Base-by-base conservation (phyloP, 2,113 vertebrate genomes). In the Lipotes vexillifer region DNA sequence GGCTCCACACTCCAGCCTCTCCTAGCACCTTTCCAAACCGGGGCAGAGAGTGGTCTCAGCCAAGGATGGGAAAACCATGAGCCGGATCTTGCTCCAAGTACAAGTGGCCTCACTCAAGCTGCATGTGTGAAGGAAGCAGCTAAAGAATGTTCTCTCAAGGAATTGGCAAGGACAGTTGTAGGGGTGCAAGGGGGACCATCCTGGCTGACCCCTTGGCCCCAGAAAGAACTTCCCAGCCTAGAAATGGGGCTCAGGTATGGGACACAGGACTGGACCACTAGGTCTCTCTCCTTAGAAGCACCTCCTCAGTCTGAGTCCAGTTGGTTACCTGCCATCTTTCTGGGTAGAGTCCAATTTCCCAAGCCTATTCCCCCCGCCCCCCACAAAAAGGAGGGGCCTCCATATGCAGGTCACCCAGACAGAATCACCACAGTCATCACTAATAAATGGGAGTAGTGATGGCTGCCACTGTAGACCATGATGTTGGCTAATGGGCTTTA, bases 351-450 rank as follows among this genome's bases (percentile, higher is more conserved):
- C 59, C 31, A 18, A 55, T 82, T 63, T 88, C 41, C 33, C 57
- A 94, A 74, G 95, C 12, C 12, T 59, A 49, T 41, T 95, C 86
- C 49, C 65, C 83, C 57, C 65, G 23, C 83, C 13, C 38, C 33
- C 1, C 49, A 0, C 15, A 75, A 57, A 71, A 63, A 20, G 25
- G 12, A 65, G 78, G 38, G 17, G 12, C 3, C 29, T 33, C 65
- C 75, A 66, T 15, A 46, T 13, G 71, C n/a, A 94, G 46, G 33
- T 92, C 52, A 63, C 72, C 68, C 46, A 72, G 63, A 91, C 41
- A 46, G 82, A 92, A n/a, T 55, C 33, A 55, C 25, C 41, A 29
- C 23, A 46, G 36, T 49, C 41, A 90, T 6, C 44, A 63, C 59
- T 63, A 36, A 87, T 46, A 63, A 80, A 41, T 29, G 17, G 55